phyloP scores from a whole-genome alignment of 2,888 invertebrate species.

The Corythucha ciliata region DNA sequence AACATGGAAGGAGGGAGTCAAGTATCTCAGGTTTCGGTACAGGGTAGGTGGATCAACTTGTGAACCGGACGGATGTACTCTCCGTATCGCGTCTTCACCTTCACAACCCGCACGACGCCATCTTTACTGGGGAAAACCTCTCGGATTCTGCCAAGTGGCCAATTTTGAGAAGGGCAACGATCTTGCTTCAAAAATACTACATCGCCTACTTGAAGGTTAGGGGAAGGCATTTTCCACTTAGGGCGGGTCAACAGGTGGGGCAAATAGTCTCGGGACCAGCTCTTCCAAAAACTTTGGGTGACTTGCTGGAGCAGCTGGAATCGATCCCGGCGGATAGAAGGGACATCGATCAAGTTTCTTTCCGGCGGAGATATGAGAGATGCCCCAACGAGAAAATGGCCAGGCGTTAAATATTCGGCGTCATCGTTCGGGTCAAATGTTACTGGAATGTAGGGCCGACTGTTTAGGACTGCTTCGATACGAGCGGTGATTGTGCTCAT shows the following conservation, averaged over 20 bases:
- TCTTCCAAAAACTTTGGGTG: too few relatives aligned
- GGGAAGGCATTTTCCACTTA: slow-evolving; percentile 33
- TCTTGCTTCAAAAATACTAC: slow-evolving; percentile 36
- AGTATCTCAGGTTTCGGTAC: too few relatives aligned
- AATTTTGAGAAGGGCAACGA: slow-evolving; percentile 31
- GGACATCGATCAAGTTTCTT: too few relatives aligned
- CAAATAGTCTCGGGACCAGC: too few relatives aligned
- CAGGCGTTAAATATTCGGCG: too few relatives aligned
- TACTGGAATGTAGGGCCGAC: too few relatives aligned
- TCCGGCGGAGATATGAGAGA: too few relatives aligned
- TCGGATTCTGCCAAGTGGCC: slow-evolving; percentile 34
- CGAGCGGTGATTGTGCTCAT: slow-evolving; percentile 32
- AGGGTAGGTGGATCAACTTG: slow-evolving; percentile 16
- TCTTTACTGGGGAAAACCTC: slow-evolving; percentile 34
- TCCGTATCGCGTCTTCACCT: slow-evolving; percentile 29
- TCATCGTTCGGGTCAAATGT: too few relatives aligned
- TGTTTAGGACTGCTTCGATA: slow-evolving; percentile 36
- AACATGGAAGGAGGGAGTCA: too few relatives aligned
- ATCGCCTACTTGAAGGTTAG: slow-evolving; percentile 27
- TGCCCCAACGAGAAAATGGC: too few relatives aligned
- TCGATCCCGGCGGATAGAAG: too few relatives aligned
- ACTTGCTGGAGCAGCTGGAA: too few relatives aligned
- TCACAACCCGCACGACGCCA: slow-evolving; percentile 33
- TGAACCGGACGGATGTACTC: slow-evolving; percentile 27
- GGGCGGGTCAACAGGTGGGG: slow-evolving; percentile 31